phyloP scores from a whole-genome alignment of 1,140 invertebrate species.

The Caligus rogercresseyi region DNA sequence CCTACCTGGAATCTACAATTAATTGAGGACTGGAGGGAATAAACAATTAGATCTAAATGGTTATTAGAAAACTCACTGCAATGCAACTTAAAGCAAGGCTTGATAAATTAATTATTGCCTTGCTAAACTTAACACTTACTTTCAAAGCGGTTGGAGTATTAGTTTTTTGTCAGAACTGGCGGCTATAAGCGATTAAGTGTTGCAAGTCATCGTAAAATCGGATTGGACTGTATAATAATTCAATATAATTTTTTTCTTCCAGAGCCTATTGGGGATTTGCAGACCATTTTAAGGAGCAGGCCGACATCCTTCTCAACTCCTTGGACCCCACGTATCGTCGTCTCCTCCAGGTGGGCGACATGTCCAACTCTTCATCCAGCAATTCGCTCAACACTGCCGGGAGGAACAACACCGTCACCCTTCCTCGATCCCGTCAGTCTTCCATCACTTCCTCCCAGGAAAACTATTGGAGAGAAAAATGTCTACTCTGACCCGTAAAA shows the following conservation, averaged over 20 bases:
- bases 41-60: no score
- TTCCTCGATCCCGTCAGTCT: constrained; percentile 9
- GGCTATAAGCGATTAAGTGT: no score
- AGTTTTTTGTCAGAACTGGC: no score
- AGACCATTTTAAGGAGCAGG: constrained; percentile 72
- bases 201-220: no score
- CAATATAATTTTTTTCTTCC: constrained; percentile 23
- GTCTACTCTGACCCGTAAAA: constrained; percentile 4
- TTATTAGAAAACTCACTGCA: no score
- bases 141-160: no score
- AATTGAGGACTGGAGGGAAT: no score
- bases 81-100: no score
- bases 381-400: constrained; percentile 24
- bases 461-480: constrained; percentile 5
- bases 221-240: no score
- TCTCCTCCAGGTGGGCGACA: constrained; percentile 41
- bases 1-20: no score
- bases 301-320: constrained; percentile 58
- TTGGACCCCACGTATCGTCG: constrained; percentile 69
- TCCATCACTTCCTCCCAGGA: constrained; percentile 3
- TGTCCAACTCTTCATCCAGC: constrained; percentile 29
- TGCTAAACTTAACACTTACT: no score
- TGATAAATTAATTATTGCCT: no score
- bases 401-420: background rate
- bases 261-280: constrained; percentile 80